phyloP scores from a whole-genome alignment of 2,797 vertebrate genomes.

The Pangasius djambal region DNA sequence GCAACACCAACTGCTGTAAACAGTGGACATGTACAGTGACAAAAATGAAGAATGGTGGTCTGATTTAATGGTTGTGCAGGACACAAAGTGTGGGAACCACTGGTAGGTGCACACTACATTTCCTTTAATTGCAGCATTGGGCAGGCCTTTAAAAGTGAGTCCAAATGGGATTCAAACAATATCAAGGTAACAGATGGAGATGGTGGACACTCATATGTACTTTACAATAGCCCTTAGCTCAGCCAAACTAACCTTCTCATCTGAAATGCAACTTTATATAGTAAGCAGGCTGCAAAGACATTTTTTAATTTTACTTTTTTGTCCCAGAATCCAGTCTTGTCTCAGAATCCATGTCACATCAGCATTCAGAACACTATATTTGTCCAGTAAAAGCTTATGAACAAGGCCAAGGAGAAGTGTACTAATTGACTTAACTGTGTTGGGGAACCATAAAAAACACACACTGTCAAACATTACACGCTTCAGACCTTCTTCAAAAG shows the following conservation, averaged over 20 bases:
- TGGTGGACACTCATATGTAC: background rate
- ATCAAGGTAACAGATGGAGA: background rate
- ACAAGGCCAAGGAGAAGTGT: no score
- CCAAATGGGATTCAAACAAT: background rate
- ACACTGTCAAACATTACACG: background rate
- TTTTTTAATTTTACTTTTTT: no score
- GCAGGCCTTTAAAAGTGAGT: background rate
- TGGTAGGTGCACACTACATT: background rate
- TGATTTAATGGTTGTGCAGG: background rate
- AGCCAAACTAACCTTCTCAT: no score
- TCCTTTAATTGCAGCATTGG: background rate
- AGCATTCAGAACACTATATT: no score
- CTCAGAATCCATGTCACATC: no score
- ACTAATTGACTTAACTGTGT: background rate
- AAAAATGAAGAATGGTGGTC: background rate
- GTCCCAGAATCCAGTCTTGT: no score
- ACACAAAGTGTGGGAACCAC: background rate
- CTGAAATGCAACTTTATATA: no score
- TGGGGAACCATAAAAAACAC: no score
- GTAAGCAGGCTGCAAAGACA: no score
- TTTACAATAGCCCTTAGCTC: no score
- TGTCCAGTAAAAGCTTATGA: no score
- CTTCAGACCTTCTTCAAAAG: background rate
- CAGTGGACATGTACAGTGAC: background rate
- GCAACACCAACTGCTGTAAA: background rate